Evolutionary conservation across 2,797 vertebrate species (phyloP).

Genomic region (Sebastes matsubarae): DNA sequence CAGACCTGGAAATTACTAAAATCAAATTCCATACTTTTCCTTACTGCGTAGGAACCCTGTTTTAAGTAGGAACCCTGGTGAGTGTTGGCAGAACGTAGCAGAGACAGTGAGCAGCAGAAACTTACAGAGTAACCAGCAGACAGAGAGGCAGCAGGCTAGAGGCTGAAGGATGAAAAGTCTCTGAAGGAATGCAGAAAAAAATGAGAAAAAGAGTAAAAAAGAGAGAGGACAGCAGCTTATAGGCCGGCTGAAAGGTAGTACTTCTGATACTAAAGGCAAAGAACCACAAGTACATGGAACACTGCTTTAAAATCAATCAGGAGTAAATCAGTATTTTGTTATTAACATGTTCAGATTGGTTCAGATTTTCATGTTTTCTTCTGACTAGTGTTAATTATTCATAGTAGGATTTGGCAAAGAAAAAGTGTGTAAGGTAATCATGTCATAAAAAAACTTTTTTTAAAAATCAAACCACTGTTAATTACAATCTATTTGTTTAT

Average conservation of each 20-base stretch:
- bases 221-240: constrained; percentile 10
- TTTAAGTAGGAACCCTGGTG: not conserved
- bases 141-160: constrained; percentile 60
- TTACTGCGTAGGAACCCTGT: no score
- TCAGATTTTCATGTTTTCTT: no score
- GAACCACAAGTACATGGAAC: not conserved
- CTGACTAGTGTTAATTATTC: not conserved
- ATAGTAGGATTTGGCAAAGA: not conserved
- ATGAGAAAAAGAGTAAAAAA: constrained; percentile 30
- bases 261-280: not conserved
- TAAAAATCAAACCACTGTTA: not conserved
- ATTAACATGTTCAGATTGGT: not conserved
- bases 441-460: not conserved
- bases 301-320: not conserved
- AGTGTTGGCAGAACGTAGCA: constrained; percentile 8
- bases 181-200: constrained; percentile 60
- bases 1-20: no score
- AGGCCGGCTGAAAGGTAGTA: not conserved
- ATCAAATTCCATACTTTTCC: no score
- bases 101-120: constrained; percentile 50
- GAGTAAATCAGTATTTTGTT: not conserved
- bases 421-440: no score
- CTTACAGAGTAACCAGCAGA: constrained; percentile 64
- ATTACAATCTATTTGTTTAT: not conserved
- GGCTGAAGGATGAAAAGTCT: constrained; percentile 64